Percentiles rank a stretch among this genome's conserved stretches.
Evolutionary conservation across 2,113 vertebrate species (phyloP).

Genomic region (Cephalopholis sonnerati): DNA sequence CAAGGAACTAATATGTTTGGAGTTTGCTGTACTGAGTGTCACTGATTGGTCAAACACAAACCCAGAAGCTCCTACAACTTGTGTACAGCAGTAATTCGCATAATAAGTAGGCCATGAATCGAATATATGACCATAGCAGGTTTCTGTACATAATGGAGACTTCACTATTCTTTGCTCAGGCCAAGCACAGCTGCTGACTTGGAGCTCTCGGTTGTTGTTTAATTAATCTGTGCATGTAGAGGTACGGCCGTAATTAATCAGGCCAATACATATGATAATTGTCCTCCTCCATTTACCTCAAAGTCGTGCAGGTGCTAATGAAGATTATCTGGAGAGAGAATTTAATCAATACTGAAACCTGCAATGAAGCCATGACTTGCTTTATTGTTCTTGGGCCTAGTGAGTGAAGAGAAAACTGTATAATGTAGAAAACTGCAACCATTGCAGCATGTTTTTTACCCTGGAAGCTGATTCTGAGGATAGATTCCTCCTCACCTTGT

Average conservation of each 20-base stretch:
- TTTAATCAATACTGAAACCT: background rate
- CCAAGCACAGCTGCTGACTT: background rate
- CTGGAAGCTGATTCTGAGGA: background rate
- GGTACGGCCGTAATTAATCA: background rate
- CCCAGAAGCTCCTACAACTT: background rate
- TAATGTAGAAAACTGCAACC: background rate
- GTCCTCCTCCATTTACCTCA: background rate
- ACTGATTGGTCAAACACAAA: slow-evolving; percentile 5
- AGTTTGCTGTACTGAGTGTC: background rate
- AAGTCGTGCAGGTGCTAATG: too few relatives aligned
- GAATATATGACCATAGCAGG: background rate
- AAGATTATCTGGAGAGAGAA: background rate
- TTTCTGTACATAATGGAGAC: background rate
- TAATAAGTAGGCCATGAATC: background rate
- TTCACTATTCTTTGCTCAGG: background rate
- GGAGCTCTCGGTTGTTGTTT: background rate
- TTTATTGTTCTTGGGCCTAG: background rate
- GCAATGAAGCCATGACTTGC: background rate
- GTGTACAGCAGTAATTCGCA: background rate
- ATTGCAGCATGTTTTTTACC: background rate
- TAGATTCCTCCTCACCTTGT: background rate
- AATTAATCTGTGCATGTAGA: background rate
- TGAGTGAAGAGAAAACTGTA: background rate
- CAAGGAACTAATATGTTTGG: background rate
- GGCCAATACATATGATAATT: background rate